Evolutionary conservation across 2,888 invertebrate species (phyloP).

Genomic region (Cheiracanthium punctorium): DNA sequence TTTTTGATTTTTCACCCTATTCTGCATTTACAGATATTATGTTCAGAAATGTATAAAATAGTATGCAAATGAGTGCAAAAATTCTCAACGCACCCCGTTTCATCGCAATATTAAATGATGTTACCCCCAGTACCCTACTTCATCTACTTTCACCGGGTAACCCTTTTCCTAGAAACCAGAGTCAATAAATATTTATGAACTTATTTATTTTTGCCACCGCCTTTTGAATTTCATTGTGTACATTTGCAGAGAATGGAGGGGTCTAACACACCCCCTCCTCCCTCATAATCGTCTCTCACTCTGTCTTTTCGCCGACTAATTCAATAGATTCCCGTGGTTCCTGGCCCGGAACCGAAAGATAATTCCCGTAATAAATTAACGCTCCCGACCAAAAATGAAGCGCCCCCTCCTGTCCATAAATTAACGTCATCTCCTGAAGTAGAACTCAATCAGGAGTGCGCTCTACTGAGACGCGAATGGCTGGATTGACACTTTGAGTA

Average conservation of each 20-base stretch:
- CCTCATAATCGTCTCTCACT: slow-evolving; percentile 10
- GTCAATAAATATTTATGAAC: slow-evolving; percentile 62
- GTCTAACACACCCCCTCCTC: slow-evolving; percentile 25
- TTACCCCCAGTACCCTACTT: neutral
- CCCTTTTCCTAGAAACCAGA: slow-evolving; percentile 5
- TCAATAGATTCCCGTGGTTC: slow-evolving; percentile 35
- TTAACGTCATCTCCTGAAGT: slow-evolving; percentile 36
- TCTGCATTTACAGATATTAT: neutral
- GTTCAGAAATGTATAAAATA: neutral
- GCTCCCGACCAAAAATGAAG: slow-evolving; percentile 41
- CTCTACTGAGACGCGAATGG: slow-evolving; percentile 40
- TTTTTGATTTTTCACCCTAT: no score
- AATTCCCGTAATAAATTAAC: slow-evolving; percentile 66
- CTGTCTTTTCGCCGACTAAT: slow-evolving; percentile 57
- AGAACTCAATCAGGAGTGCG: slow-evolving; percentile 52
- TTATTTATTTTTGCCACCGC: slow-evolving; percentile 50
- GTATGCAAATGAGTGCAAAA: slow-evolving; percentile 2
- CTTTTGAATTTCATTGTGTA: slow-evolving; percentile 41
- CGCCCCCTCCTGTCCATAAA: slow-evolving; percentile 32
- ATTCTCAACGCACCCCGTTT: neutral
- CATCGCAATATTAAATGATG: neutral
- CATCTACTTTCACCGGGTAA: neutral
- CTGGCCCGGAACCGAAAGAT: slow-evolving; percentile 55
- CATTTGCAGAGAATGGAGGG: slow-evolving; percentile 25
- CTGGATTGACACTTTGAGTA: slow-evolving; percentile 63